phyloP scores from a whole-genome alignment of 2,797 vertebrate species.

The Sebastes dallii region DNA sequence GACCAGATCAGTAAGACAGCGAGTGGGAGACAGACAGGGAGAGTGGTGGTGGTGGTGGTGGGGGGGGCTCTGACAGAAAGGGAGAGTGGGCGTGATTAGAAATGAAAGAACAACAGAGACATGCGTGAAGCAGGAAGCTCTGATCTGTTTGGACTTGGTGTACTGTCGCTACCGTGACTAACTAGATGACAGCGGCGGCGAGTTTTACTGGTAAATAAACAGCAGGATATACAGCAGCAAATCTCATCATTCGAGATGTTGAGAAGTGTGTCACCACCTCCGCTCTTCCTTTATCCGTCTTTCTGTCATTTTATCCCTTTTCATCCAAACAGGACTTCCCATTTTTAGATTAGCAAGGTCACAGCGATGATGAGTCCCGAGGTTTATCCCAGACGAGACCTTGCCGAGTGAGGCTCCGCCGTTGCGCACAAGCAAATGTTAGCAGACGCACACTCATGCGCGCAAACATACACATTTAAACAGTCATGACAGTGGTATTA shows the following conservation, averaged over 20 bases:
- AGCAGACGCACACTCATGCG: constrained; percentile 3
- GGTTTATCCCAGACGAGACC: constrained; percentile 2
- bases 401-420: not conserved
- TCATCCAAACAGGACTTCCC: constrained; percentile 46
- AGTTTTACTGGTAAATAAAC: constrained; percentile 58
- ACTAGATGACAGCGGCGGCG: constrained; percentile 49
- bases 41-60: not conserved
- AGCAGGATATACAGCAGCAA: constrained; percentile 25
- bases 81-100: constrained; percentile 44
- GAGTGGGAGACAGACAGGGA: constrained; percentile 51
- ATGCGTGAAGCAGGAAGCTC: constrained; percentile 38
- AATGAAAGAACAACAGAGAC: constrained; percentile 55
- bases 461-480: constrained; percentile 50
- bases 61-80: constrained; percentile 37
- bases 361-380: constrained; percentile 9
- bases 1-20: constrained; percentile 45
- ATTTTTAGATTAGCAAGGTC: constrained; percentile 57
- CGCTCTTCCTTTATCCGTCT: constrained; percentile 37
- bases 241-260: constrained; percentile 41
- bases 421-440: not conserved
- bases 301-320: constrained; percentile 36
- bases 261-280: constrained; percentile 57
- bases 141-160: constrained; percentile 48
- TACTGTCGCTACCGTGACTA: constrained; percentile 48
- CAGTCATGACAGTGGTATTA: constrained; percentile 69